Percentiles rank a stretch among this genome's conserved stretches.
These are phyloP conservation scores for Pomacea maculata DNA, from an alignment of 1,140 invertebrate genomes.

Conservation along the genomic window DNA sequence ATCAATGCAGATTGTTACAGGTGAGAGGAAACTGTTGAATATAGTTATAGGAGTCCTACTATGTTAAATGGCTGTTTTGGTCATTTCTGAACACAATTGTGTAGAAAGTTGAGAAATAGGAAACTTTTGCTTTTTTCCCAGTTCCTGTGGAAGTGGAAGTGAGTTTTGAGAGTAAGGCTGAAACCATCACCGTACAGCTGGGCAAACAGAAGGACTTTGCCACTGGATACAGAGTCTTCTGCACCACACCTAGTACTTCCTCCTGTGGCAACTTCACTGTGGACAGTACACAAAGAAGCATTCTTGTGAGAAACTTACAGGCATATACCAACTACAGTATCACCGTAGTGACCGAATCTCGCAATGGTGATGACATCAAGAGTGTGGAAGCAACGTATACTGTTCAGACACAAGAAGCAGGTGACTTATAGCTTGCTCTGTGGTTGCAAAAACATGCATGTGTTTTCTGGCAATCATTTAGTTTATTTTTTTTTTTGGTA, in stretches of 20 bases:
- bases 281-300: constrained; percentile 2
- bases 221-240: constrained; percentile 34
- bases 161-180: constrained; percentile 7
- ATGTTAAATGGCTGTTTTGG: no score
- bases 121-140: constrained; percentile 28
- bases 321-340: constrained; percentile 47
- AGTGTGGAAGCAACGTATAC: constrained; percentile 13
- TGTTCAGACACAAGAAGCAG: constrained; percentile 40
- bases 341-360: constrained; percentile 35
- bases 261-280: constrained; percentile 26
- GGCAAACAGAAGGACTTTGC: constrained; percentile 36
- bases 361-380: constrained; percentile 4
- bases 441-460: not conserved
- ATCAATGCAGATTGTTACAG: constrained; percentile 35
- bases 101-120: no score
- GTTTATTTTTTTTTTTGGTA: no score
- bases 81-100: no score
- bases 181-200: constrained; percentile 35
- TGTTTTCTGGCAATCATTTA: no score
- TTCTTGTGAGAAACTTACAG: constrained; percentile 32
- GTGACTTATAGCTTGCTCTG: constrained; percentile 26
- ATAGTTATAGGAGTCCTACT: no score
- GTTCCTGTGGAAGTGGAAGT: constrained; percentile 47
- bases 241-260: constrained; percentile 7
- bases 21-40: constrained; percentile 29